phyloP scores from a whole-genome alignment of 2,113 vertebrate genomes.

The Chinchilla lanigera region DNA sequence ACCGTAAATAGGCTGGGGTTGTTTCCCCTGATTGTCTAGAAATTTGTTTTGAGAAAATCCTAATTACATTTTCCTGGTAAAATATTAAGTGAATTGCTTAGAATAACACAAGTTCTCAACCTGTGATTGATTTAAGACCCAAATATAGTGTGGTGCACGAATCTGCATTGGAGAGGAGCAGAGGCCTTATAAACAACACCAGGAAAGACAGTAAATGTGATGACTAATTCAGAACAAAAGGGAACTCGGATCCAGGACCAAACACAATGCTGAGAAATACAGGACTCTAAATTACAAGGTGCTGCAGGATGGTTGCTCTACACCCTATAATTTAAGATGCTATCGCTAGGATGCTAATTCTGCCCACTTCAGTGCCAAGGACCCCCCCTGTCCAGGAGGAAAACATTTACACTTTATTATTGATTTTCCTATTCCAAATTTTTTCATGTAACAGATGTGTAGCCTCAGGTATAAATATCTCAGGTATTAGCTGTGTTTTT shows the following conservation, averaged over 20 bases:
- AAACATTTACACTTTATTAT: slow-evolving; percentile 62
- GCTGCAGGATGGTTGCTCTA: slow-evolving; percentile 15
- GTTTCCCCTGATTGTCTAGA: slow-evolving; percentile 73
- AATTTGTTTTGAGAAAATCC: slow-evolving; percentile 76
- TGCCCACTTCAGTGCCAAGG: slow-evolving; percentile 36
- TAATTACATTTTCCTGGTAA: slow-evolving; percentile 83
- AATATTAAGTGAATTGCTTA: slow-evolving; percentile 82
- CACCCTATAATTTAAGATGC: slow-evolving; percentile 73
- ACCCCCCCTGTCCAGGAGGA: slow-evolving; percentile 55
- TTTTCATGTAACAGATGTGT: not conserved
- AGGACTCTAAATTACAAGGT: slow-evolving; percentile 75
- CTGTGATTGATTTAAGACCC: slow-evolving; percentile 81
- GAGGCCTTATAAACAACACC: slow-evolving; percentile 75
- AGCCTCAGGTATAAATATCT: not conserved
- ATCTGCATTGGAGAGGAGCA: slow-evolving; percentile 39
- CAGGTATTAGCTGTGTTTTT: not conserved
- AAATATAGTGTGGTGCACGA: slow-evolving; percentile 53
- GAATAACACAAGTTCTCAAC: slow-evolving; percentile 79
- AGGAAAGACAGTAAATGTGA: not conserved
- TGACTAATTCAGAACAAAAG: slow-evolving; percentile 69
- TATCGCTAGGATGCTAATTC: slow-evolving; percentile 65
- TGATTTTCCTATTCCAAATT: slow-evolving; percentile 49
- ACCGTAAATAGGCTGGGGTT: slow-evolving; percentile 33
- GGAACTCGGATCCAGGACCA: slow-evolving; percentile 51
- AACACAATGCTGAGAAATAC: slow-evolving; percentile 66